Conservation (phyloP, 2,797 vertebrate species). For the Setipinna tenuifilis region DNA sequence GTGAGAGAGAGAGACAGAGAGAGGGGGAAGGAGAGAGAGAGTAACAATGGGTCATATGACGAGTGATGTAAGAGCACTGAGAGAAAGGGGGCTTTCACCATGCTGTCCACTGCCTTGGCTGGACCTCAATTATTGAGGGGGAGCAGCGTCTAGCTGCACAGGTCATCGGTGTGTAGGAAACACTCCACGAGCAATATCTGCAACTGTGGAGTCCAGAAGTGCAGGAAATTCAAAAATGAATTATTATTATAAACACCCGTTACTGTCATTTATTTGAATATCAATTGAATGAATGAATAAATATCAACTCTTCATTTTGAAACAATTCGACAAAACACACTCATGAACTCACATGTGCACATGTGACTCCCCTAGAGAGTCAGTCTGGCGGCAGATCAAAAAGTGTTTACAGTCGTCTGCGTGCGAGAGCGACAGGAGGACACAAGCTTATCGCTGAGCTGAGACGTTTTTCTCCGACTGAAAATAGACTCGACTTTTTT, state of each 20-base stretch:
- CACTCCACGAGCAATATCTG: constrained; percentile 32
- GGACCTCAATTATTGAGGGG: constrained; percentile 32
- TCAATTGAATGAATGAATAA: too few species aligned
- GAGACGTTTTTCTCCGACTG: constrained; percentile 32
- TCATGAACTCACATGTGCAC: constrained; percentile 36
- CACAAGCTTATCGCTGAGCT: constrained; percentile 31
- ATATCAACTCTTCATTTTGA: background rate
- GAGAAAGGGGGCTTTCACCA: constrained; percentile 44
- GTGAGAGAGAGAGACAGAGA: background rate
- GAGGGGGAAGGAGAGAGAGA: background rate
- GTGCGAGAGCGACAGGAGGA: constrained; percentile 25
- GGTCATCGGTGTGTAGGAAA: constrained; percentile 35
- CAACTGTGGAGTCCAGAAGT: background rate
- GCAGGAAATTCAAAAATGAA: background rate
- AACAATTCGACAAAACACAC: constrained; percentile 31
- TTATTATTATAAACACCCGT: constrained; percentile 32
- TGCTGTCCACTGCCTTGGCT: constrained; percentile 25
- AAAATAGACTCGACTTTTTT: constrained; percentile 34
- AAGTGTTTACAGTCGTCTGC: constrained; percentile 30
- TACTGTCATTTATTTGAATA: constrained; percentile 39
- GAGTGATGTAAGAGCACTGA: constrained; percentile 38
- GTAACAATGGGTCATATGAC: constrained; percentile 44
- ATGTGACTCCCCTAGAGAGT: constrained; percentile 30
- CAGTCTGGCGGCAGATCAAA: constrained; percentile 29
- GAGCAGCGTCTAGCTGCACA: constrained; percentile 38